Conservation (phyloP, 2,888 invertebrate genomes). For the Elmis aenea region DNA sequence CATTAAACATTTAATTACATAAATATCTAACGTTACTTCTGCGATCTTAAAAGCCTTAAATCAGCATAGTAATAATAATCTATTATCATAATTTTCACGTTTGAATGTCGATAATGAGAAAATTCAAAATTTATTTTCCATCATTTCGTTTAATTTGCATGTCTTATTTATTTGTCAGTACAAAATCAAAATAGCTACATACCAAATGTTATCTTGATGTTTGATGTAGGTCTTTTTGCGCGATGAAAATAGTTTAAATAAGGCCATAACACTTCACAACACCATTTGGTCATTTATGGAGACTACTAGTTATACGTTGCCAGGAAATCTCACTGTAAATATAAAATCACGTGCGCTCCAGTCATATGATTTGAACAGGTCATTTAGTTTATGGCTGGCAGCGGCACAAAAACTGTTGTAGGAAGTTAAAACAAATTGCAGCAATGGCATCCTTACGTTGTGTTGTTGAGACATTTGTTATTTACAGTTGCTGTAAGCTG, state of each 20-base stretch:
- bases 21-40: too few relatives aligned
- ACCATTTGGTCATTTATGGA: slow-evolving; percentile 22
- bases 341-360: slow-evolving; percentile 42
- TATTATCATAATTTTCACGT: too few relatives aligned
- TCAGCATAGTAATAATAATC: too few relatives aligned
- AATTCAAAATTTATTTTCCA: too few relatives aligned
- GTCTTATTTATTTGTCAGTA: background rate
- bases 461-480: too few relatives aligned
- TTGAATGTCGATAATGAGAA: too few relatives aligned
- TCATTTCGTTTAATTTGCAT: background rate
- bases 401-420: slow-evolving; percentile 30
- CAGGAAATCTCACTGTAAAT: slow-evolving; percentile 38
- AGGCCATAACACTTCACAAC: slow-evolving; percentile 57
- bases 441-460: too few relatives aligned
- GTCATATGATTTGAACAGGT: slow-evolving; percentile 39
- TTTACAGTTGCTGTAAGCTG: too few relatives aligned
- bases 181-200: slow-evolving; percentile 23
- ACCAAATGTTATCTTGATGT: slow-evolving; percentile 51
- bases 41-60: too few relatives aligned
- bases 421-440: too few relatives aligned
- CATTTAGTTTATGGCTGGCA: slow-evolving; percentile 23
- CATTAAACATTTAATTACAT: too few relatives aligned
- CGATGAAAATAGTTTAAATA: slow-evolving; percentile 66
- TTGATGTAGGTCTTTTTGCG: slow-evolving; percentile 51
- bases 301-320: slow-evolving; percentile 19